phyloP scores from a whole-genome alignment of 2,113 vertebrate species.

The Lutjanus erythropterus region DNA sequence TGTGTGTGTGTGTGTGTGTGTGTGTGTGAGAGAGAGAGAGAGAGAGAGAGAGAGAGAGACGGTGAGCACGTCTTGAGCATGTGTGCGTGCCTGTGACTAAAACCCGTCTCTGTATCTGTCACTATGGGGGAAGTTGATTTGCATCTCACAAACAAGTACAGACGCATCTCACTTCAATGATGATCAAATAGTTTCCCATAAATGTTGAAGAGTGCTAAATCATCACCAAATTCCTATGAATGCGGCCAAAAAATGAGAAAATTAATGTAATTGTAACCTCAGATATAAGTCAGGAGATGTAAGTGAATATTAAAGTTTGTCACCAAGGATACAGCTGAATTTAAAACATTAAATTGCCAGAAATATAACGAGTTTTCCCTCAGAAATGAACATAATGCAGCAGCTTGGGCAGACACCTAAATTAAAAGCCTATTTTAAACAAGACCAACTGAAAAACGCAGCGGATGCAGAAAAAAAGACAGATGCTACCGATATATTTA shows the following conservation, averaged over 20 bases:
- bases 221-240: background rate
- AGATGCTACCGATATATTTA: background rate
- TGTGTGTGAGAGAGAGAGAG: background rate
- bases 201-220: no score
- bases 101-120: background rate
- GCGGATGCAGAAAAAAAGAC: background rate
- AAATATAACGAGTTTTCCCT: background rate
- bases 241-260: background rate
- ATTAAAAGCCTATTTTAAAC: background rate
- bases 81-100: background rate
- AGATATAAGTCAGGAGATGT: background rate
- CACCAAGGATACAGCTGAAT: background rate
- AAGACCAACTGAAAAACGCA: background rate
- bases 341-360: background rate
- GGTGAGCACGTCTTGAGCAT: no score
- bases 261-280: background rate
- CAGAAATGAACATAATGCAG: background rate
- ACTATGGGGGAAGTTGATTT: conserved; percentile 26
- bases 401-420: background rate
- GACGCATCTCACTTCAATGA: background rate
- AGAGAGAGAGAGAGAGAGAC: no score
- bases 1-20: conserved; percentile 19
- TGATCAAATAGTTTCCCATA: conserved; percentile 1
- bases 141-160: conserved; percentile 21
- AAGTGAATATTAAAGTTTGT: background rate